These are phyloP conservation scores for Chiropotes sagulatus DNA, from an alignment of 2,797 vertebrate species.

Conservation along the genomic window DNA sequence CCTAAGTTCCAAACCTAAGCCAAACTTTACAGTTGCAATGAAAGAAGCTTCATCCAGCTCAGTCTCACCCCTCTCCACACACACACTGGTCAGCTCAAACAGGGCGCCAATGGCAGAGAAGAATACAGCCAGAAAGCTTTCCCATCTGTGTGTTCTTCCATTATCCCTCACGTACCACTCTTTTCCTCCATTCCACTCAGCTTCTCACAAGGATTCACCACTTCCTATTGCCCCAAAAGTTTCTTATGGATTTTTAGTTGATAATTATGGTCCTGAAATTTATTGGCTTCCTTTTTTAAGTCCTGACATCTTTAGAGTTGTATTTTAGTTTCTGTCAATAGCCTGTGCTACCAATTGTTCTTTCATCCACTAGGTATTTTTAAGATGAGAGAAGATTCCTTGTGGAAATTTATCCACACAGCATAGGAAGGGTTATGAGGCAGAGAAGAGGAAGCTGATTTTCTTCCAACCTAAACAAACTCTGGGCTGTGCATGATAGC, in stretches of 20 bases:
- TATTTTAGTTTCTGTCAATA: background rate
- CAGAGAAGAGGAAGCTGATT: background rate
- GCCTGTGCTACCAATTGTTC: background rate
- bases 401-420: background rate
- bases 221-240: background rate
- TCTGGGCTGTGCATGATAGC: background rate
- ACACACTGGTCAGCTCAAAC: background rate
- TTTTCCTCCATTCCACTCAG: background rate
- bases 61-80: background rate
- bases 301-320: background rate
- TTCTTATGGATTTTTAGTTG: background rate
- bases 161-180: background rate
- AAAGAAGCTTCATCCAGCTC: background rate
- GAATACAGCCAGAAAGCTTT: background rate
- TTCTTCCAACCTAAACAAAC: background rate
- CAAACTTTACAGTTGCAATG: background rate
- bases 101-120: background rate
- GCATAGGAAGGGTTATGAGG: background rate
- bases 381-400: background rate
- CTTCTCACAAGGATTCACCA: background rate
- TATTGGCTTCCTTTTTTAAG: background rate
- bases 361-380: background rate
- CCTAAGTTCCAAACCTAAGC: background rate
- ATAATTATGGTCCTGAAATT: background rate
- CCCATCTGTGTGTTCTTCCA: background rate